Percentiles rank a stretch among this genome's conserved stretches.
Evolutionary conservation across 2,888 invertebrate species (phyloP).

Genomic region (Eristalis pertinax): DNA sequence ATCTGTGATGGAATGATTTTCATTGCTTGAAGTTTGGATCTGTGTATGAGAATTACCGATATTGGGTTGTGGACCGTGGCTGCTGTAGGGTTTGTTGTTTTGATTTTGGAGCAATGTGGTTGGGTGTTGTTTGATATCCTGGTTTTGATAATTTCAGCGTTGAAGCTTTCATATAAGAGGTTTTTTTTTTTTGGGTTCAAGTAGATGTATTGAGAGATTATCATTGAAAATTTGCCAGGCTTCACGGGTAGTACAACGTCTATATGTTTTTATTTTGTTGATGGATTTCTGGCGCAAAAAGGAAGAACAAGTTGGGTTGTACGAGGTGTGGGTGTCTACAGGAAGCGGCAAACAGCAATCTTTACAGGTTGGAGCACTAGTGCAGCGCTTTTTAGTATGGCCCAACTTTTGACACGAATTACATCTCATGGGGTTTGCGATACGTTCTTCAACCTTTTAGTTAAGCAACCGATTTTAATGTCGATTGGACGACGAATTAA

Average conservation of each 20-base stretch:
- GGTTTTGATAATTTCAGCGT: constrained; percentile 16
- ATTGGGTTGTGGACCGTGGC: no score
- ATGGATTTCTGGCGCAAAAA: constrained; percentile 61
- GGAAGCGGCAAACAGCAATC: constrained; percentile 37
- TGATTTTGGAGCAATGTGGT: neutral
- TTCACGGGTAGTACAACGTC: constrained; percentile 49
- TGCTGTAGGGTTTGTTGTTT: neutral
- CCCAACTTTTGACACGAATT: constrained; percentile 46
- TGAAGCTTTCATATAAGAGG: neutral
- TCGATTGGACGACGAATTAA: neutral
- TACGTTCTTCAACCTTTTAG: constrained; percentile 28
- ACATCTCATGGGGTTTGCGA: constrained; percentile 55
- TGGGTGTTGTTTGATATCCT: neutral
- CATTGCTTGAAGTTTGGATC: no score
- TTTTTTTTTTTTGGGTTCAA: neutral
- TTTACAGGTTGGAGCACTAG: constrained; percentile 25
- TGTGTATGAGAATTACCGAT: no score
- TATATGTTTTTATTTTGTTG: constrained; percentile 60
- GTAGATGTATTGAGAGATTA: constrained; percentile 16
- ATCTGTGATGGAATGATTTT: no score
- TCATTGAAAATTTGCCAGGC: constrained; percentile 56
- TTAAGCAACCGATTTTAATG: neutral
- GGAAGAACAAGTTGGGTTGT: constrained; percentile 35
- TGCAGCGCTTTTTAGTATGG: constrained; percentile 41
- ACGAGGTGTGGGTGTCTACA: constrained; percentile 49